phyloP scores from a whole-genome alignment of 2,113 vertebrate species.

The Gobius niger region DNA sequence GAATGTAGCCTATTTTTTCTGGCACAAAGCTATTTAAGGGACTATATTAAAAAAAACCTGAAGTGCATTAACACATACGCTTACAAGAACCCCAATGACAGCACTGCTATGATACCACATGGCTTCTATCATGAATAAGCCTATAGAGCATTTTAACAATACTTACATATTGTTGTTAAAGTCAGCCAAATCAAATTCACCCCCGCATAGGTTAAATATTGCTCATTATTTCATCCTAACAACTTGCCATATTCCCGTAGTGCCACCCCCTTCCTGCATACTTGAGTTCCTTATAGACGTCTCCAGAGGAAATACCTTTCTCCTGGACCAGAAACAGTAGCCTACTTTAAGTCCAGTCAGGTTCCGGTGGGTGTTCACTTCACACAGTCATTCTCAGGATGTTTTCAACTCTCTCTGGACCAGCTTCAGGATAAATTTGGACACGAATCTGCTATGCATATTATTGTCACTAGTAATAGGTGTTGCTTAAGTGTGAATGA shows the following conservation, averaged over 20 bases:
- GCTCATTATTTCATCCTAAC: not conserved
- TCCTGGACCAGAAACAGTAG: slow-evolving; percentile 6
- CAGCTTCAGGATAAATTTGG: not conserved
- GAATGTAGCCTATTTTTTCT: too few relatives aligned
- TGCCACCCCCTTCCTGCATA: not conserved
- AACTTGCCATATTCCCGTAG: not conserved
- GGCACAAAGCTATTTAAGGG: too few relatives aligned
- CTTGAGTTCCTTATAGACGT: slow-evolving; percentile 2
- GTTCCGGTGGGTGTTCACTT: slow-evolving; percentile 2
- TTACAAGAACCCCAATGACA: too few relatives aligned
- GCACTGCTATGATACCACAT: too few relatives aligned
- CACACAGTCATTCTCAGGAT: not conserved
- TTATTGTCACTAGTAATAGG: not conserved
- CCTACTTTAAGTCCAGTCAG: slow-evolving; percentile 7
- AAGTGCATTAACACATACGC: too few relatives aligned
- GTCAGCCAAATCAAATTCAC: too few relatives aligned
- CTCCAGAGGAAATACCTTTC: slow-evolving; percentile 12
- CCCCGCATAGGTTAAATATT: not conserved
- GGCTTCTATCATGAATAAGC: too few relatives aligned
- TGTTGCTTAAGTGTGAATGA: not conserved
- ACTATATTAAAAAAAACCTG: too few relatives aligned
- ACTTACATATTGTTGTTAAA: too few relatives aligned
- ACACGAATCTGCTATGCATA: not conserved
- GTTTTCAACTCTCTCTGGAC: slow-evolving; percentile 1
- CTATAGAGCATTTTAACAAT: too few relatives aligned